Evolutionary conservation across 2,797 vertebrate species (phyloP), one percentile per base, ranked within the genome.

Genomic region (Sorex maritimensis): DNA sequence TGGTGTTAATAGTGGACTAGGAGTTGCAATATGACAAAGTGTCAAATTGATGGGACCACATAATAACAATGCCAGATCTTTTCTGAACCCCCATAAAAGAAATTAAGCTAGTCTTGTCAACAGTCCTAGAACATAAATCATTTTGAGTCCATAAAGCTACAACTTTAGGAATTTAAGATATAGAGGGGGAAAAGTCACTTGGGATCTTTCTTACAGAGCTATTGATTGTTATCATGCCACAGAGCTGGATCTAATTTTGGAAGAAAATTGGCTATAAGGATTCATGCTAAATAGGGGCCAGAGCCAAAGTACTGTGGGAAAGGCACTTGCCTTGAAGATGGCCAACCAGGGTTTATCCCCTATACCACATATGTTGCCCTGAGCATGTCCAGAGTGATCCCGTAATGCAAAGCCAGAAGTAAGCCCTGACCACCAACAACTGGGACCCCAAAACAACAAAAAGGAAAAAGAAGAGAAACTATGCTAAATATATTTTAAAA

Each of bases 401-500:
- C 41, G 5, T 44, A 44, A 44, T 52, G 13, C 49, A 52, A 14
- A 14, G 10, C 49, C 49, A 52, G 10, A 11, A 52, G 41, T 52
- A 52, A 52, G 13, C 49, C 49, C 49, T 9, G 49, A 52, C 10
- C 49, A 11, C 49, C 13, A 14, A 6, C 49, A 52, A 14, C 49
- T 11, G 49, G 10, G 49, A 9, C 10, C 49, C 10, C 10, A 52
- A 52, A 52, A 52, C 49, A 52, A 2, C 10, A 52, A 52, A 52
- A 52, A 52, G 49, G 10, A 52, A 9, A 52, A 52, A 52, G 49
- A 52, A 52, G 6, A 71, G 58, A 94, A 93, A 83, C 30, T 30
- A 83, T 81, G 14, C 71, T 95, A 73, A 93, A 78, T 92, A 61
- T 88, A 77, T 75, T 77, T 72, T 87, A 79, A 83, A 79, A 74